Evolutionary conservation across 2,888 invertebrate genomes (phyloP), one percentile per base, ranked within the genome.

Genomic region (Hirtodrosophila confusa): DNA sequence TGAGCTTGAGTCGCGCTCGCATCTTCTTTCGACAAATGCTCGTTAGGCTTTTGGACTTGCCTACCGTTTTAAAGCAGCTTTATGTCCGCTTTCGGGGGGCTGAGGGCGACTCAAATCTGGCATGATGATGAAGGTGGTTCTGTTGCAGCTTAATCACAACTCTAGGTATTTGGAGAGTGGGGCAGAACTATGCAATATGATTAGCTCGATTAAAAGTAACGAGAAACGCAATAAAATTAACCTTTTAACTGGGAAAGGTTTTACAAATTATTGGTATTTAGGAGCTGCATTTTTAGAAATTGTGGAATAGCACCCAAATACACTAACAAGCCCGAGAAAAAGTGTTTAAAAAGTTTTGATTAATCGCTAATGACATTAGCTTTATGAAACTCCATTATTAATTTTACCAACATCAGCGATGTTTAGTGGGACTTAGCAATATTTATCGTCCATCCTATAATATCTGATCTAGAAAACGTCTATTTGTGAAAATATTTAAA

Each of bases 11-110:
- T 35, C 50, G 53, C 71, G 17, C 64, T 49, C 64, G 57, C 72
- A 47, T 68, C 67, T 76, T 76, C 77, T 75, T 72, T 76, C 73
- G 75, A 76, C 75, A 74, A 64, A 72, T 69, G 83, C 83, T 80
- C 80, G 80, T 80, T 82, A 82, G 80, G 55, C 67, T 67, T 49
- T 7, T 36, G 56, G 44, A 56, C 37, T 63, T 65, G 67, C 72
- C 78, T 83, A 69, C 80, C 66, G 78, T 76, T 76, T 69, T 68
- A 48, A 54, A 65, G 61, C 64, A 43, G 60, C 37, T 65, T 51
- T 55, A 43, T 29, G 70, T 7, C 37, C n/a, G 35, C 17, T 12
- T 44, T 23, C 27, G 11, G 24, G 17, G 29, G 11, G 12, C 31
- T 0, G 4, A 10, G 44, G 10, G 7, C 10, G 8, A 24, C 36